Percentiles rank a stretch among this genome's conserved stretches.
These are phyloP conservation scores for Caenorhabditis brenneri DNA, from an alignment of 1,140 invertebrate genomes.

Conservation along the genomic window DNA sequence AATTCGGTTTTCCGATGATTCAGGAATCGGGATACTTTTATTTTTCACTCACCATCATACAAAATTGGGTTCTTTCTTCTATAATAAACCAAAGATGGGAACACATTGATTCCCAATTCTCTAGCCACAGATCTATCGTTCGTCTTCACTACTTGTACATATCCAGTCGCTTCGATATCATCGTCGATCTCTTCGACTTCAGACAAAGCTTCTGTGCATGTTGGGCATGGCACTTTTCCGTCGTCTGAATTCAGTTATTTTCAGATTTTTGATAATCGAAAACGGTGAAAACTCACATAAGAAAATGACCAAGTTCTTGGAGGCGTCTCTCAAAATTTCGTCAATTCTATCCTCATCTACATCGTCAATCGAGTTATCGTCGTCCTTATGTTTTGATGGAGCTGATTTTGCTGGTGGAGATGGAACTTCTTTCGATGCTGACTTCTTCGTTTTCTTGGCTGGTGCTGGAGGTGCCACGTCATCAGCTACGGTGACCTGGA, in stretches of 20 bases:
- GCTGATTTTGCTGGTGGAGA: constrained; percentile 23
- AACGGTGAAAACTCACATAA: constrained; percentile 63
- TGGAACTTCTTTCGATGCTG: constrained; percentile 21
- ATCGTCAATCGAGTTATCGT: constrained; percentile 70
- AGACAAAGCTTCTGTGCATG: constrained; percentile 64
- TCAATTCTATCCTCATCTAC: constrained; percentile 71
- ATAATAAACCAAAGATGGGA: constrained; percentile 70
- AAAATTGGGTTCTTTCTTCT: constrained; percentile 69
- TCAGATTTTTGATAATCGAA: neutral
- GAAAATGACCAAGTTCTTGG: constrained; percentile 70
- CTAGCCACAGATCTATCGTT: constrained; percentile 69
- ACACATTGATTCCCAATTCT: constrained; percentile 67
- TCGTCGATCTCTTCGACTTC: constrained; percentile 71
- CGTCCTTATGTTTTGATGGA: constrained; percentile 48
- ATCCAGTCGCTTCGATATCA: constrained; percentile 70
- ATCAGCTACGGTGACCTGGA: constrained; percentile 41
- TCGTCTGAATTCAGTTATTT: constrained; percentile 61
- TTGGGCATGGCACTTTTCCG: constrained; percentile 68
- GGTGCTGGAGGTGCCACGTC: constrained; percentile 44
- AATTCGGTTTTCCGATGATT: neutral
- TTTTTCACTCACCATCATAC: constrained; percentile 65
- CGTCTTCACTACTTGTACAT: constrained; percentile 71
- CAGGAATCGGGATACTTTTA: neutral
- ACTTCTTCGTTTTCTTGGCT: constrained; percentile 22
- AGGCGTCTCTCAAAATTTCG: constrained; percentile 67